Base-by-base conservation (phyloP, 37 sponge, comb jelly and placozoan genomes). In the Amphimedon queenslandica region DNA sequence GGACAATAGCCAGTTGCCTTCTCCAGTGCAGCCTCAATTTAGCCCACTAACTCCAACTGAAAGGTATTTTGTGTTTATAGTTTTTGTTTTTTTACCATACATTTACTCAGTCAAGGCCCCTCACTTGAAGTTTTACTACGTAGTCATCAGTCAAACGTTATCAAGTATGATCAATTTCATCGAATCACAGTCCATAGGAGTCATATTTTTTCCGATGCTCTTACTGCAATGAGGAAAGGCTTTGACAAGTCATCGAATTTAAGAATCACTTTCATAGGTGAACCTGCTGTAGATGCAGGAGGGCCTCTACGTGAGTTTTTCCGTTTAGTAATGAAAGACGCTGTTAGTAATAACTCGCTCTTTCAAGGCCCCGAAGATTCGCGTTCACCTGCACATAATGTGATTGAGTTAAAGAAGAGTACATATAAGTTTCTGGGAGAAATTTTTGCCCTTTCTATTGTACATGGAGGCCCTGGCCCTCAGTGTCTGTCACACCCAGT, bases 401-500 rank as follows among this genome's bases (percentile, higher is more conserved):
- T n/a, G 27, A n/a, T 60, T 6, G 61, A 11, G 21, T 25, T 60
- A 60, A n/a, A 60, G 28, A 11, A 60, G 5, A 11, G 21, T 6
- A 60, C 61, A 25, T 60, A 60, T 25, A 11, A 60, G 27, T 60
- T n/a, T n/a, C 5, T 78, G 47, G 78, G 78, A 11, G 24, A 56
- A 34, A 78, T 72, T 40, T 37, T 80, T 6, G 64, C 73, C 3
- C 35, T 63, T 30, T 53, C 56, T 13, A 30, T 80, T 28, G 28
- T 71, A 2, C 72, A 80, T 36, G 80, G 73, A 40, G 80, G 80
- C 20, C 66, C 57, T 10, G 57, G 72, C 32, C 80, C 80, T 31
- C 29, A 40, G 1, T 77, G 77, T 35, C 66, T 77, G 60, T 77
- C 77, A 2, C 16, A 40, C 1, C 57, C 77, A 28, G 57, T 51